phyloP scores from a whole-genome alignment of 2,113 vertebrate species.

The Phalacrocorax brasilianus region DNA sequence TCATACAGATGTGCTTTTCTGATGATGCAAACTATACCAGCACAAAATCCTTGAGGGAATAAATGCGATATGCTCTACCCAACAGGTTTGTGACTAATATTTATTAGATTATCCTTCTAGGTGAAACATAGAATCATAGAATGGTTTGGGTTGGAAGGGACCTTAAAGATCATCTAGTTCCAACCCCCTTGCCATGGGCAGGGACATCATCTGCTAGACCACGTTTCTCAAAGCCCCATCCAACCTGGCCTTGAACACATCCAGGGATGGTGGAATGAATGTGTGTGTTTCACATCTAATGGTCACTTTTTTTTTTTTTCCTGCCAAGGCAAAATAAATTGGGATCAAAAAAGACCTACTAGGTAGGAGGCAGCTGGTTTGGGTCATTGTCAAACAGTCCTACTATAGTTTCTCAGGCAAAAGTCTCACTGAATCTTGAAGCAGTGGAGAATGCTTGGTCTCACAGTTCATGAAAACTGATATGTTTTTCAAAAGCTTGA shows the following conservation, averaged over 20 bases:
- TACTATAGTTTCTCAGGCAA: background rate
- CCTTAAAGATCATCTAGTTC: background rate
- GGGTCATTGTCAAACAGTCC: background rate
- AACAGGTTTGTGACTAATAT: background rate
- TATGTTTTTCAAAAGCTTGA: slow-evolving; percentile 4
- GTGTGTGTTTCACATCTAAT: background rate
- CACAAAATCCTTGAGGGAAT: background rate
- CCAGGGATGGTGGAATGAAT: background rate
- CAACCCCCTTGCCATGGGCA: background rate
- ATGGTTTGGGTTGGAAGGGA: background rate
- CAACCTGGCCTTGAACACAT: background rate
- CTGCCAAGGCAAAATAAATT: background rate
- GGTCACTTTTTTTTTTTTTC: background rate
- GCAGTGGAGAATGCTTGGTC: background rate
- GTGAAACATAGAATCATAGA: background rate
- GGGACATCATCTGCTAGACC: background rate
- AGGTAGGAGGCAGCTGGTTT: background rate
- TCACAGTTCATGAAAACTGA: background rate
- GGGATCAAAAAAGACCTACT: background rate
- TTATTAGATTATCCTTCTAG: background rate
- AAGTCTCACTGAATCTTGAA: background rate
- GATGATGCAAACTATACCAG: background rate
- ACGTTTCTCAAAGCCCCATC: background rate
- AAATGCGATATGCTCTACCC: background rate
- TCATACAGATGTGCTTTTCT: background rate